Conservation (phyloP, 2,797 vertebrate species). For the Aselliscus stoliczkanus region DNA sequence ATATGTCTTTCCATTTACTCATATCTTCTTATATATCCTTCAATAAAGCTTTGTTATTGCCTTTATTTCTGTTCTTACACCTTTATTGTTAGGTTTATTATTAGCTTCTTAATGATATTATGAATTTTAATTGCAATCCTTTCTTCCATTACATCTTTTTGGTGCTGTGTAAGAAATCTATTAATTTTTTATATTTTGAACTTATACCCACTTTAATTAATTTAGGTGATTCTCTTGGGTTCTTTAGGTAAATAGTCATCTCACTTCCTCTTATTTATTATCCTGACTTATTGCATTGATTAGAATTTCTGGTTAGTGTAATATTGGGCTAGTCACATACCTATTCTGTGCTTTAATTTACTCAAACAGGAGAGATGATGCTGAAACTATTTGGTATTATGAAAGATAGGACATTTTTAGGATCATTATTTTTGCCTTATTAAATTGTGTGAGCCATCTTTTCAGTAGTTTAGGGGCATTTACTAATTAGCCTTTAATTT, state of each 20-base stretch:
- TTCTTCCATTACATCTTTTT: not conserved
- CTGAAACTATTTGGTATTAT: not conserved
- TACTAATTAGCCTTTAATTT: not conserved
- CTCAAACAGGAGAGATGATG: not conserved
- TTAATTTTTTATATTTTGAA: not conserved
- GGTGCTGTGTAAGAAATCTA: not conserved
- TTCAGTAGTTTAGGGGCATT: not conserved
- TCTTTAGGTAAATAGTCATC: not conserved
- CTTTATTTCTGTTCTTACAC: not conserved
- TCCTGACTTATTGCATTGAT: not conserved
- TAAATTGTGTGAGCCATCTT: not conserved
- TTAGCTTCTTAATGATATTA: not conserved
- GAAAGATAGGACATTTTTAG: not conserved
- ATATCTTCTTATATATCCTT: not conserved
- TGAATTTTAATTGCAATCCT: not conserved
- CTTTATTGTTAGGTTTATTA: not conserved
- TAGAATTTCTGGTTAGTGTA: not conserved
- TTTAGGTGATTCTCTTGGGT: not conserved
- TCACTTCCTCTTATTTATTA: not conserved
- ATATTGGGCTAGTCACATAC: not conserved
- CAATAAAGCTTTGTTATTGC: not conserved
- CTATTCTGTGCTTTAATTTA: not conserved
- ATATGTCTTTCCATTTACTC: not conserved
- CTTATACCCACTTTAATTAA: not conserved
- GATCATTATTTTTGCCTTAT: not conserved